Base-by-base conservation (phyloP, 23 tunicate genomes). In the Trididemnum miniatum region DNA sequence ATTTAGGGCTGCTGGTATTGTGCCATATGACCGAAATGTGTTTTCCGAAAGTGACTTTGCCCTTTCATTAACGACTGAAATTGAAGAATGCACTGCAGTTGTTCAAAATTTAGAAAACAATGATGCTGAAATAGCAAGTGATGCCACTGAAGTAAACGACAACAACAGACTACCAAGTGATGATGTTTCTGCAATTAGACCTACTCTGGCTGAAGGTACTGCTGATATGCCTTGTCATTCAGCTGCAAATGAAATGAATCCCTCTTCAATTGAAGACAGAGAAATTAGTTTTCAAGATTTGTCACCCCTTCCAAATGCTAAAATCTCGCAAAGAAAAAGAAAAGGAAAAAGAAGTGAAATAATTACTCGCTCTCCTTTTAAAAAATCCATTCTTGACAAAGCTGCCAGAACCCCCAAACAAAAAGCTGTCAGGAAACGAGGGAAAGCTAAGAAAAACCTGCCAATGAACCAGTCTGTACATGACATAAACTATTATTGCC, bases 1-100 rank as follows among this genome's bases (percentile, higher is more conserved):
- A 15, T 77, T 77, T 12, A 52, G 40, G 30, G 65, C 66, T 29
- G 65, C 80, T 52, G 82, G 82, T 26, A 52, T 77, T 31, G 67
- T 77, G 35, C 67, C 82, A 52, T 77, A 34, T 27, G 28, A 77
- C 38, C 25, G 32, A 2, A 29, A 77, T 31, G 51, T 52, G 24
- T 77, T 52, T 29, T 3, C 1, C 12, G 82, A 77, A 26, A 54
- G 66, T 31, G 82, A 77, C 39, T 77, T 77, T 77, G 66, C 82
- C 35, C 82, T 67, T 29, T 77, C 39, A 5, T 34, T 77, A 12
- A 32, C 67, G 22, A 77, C 82, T 12, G 38, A 77, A 57, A 54
- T 77, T 73, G 59, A 40, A 20, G 59, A 38, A 26, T 37, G 7
- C 31, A 38, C 27, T 73, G 27, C 75, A 69, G 20, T 34, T 12